Base-by-base conservation (phyloP, 2,113 vertebrate genomes). In the Onychorhynchus coronatus region DNA sequence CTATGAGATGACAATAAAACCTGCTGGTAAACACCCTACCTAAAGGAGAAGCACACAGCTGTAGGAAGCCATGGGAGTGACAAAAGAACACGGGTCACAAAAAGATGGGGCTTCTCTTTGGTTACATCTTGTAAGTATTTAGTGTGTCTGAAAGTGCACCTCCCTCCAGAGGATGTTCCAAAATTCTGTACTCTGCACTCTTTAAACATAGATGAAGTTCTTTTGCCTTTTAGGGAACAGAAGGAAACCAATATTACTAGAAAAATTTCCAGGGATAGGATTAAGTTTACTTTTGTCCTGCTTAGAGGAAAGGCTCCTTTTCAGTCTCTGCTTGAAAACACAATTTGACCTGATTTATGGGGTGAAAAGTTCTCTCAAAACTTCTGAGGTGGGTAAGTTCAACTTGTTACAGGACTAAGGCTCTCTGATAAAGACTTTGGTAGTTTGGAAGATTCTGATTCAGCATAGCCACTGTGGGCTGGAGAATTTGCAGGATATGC, bases 51-150 rank as follows among this genome's bases (percentile, higher is more conserved):
- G 49, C 33, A 28, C 25, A 37, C 19, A 9, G 50, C 33, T 52
- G 7, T 27, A 1, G 28, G 46, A 9, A 63, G 47, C 15, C 24
- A 1, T 0, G 5, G 31, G n/a, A 71, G 74, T 6, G 27, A 27
- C 18, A 82, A 27, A 11, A 23, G 14, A 41, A 5, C 13, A 8
- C 6, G 10, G 10, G 7, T 31, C 66, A 25, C 70, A 46, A 15
- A 24, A 39, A 55, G 12, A 9, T 30, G 8, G 19, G 19, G 12
- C 5, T 76, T 50, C 25, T 72, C 28, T 73, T 62, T 33, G 37
- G 12, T 35, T 59, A 3, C 2, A 14, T 70, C 28, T 24, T 24
- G 24, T 22, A 6, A 21, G 4, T 35, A 39, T 68, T 39, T 14
- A 28, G 2, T 16, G 46, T 41, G 12, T 39, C 35, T 53, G 39